A percentile compares a stretch with the other conserved stretches of the same genome.
These are phyloP conservation scores for Lordiphosa mommai DNA, from an alignment of 1,140 invertebrate species.

Conservation along the genomic window DNA sequence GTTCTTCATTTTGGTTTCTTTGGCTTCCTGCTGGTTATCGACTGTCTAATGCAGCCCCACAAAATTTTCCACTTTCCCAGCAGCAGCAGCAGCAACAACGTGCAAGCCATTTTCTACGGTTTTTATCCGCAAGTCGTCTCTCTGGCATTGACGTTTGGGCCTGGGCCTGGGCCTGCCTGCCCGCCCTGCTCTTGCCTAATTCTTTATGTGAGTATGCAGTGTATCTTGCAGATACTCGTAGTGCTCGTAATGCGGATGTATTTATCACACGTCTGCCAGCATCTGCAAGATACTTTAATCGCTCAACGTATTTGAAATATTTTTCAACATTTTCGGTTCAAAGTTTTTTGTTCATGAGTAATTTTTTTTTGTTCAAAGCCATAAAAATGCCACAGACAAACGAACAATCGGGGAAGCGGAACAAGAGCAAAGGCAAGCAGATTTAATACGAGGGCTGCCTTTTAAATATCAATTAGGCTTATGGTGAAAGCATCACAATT, in stretches of 20 bases:
- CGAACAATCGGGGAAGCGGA: constrained; percentile 21
- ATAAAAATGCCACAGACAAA: constrained; percentile 61
- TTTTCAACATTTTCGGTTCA: constrained; percentile 47
- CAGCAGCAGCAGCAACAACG: background rate
- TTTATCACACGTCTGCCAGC: constrained; percentile 71
- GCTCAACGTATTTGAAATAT: constrained; percentile 44
- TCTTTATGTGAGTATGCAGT: constrained; percentile 50
- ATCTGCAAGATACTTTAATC: constrained; percentile 63
- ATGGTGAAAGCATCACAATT: too few relatives aligned
- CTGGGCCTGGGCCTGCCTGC: constrained; percentile 9
- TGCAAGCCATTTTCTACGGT: constrained; percentile 6
- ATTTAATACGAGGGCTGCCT: constrained; percentile 10
- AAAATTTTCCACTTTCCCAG: constrained; percentile 11
- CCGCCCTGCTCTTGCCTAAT: constrained; percentile 21
- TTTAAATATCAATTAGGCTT: too few relatives aligned
- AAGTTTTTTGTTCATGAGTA: constrained; percentile 55
- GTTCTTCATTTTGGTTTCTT: constrained; percentile 18
- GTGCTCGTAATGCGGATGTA: constrained; percentile 67
- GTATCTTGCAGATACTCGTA: constrained; percentile 62
- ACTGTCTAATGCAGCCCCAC: constrained; percentile 12
- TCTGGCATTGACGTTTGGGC: constrained; percentile 14
- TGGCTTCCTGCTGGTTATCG: constrained; percentile 35
- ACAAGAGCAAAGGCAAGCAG: constrained; percentile 10
- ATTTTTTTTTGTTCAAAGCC: constrained; percentile 60
- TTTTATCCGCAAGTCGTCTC: constrained; percentile 5